Percentiles rank a stretch among this genome's conserved stretches.
phyloP scores from a whole-genome alignment of 1,140 invertebrate species.

The Zaprionus ornatus region DNA sequence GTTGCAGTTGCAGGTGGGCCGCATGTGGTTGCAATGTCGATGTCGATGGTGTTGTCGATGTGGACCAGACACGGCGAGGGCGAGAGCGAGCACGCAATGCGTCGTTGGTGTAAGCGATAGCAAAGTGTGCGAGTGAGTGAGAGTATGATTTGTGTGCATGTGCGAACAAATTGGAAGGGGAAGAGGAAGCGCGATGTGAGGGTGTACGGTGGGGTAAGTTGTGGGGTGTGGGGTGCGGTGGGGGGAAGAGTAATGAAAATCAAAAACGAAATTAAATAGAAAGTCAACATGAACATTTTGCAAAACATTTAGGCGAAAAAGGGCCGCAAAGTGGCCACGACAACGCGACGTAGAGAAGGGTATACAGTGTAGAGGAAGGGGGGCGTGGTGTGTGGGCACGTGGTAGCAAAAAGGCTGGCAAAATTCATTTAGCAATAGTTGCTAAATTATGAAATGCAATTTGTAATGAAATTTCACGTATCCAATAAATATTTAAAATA shows the following conservation, averaged over 20 bases:
- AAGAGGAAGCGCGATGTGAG: not conserved
- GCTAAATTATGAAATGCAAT: slow-evolving; percentile 26
- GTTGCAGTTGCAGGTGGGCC: slow-evolving; percentile 22
- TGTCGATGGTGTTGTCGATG: slow-evolving; percentile 22
- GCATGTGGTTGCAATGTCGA: slow-evolving; percentile 17
- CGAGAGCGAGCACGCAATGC: too few relatives aligned
- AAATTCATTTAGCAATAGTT: slow-evolving; percentile 3
- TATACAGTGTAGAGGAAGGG: not conserved
- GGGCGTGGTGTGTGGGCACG: not conserved
- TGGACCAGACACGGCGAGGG: slow-evolving; percentile 15
- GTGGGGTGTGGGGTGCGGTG: not conserved
- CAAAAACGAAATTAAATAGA: slow-evolving; percentile 50
- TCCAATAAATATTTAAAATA: slow-evolving; percentile 6
- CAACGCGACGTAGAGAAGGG: not conserved
- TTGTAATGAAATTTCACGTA: slow-evolving; percentile 17
- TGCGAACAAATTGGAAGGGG: not conserved
- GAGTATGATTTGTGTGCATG: slow-evolving; percentile 20
- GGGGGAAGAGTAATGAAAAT: slow-evolving; percentile 19
- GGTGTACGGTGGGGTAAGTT: not conserved
- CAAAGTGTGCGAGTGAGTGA: slow-evolving; percentile 16
- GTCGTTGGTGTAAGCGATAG: slow-evolving; percentile 23
- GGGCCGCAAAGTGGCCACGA: slow-evolving; percentile 14
- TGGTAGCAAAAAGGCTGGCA: not conserved
- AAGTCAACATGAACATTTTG: slow-evolving; percentile 34
- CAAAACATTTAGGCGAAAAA: slow-evolving; percentile 27